These are phyloP conservation scores for Drosophila prolongata DNA, from an alignment of 2,888 invertebrate genomes.

Conservation along the genomic window DNA sequence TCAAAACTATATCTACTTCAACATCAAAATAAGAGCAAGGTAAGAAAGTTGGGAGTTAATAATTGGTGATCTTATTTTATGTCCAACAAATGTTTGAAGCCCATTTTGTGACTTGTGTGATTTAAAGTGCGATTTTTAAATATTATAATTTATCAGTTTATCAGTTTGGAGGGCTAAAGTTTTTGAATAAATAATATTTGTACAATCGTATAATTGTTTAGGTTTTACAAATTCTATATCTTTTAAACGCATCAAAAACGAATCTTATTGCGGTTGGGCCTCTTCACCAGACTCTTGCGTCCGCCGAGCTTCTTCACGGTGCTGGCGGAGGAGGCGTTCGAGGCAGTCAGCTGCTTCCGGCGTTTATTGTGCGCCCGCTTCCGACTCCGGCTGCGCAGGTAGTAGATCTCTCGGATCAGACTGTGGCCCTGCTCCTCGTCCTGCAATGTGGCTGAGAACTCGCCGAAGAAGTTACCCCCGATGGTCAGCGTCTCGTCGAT, in stretches of 20 bases:
- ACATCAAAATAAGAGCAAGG: too few species aligned
- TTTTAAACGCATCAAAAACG: constrained; percentile 39
- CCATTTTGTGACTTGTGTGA: too few species aligned
- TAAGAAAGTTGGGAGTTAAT: too few species aligned
- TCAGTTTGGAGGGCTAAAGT: too few species aligned
- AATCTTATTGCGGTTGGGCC: constrained; percentile 74
- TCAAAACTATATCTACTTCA: too few species aligned
- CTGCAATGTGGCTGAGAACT: constrained; percentile 79
- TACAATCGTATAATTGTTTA: not conserved
- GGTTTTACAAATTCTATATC: not conserved
- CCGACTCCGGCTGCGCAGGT: constrained; percentile 63
- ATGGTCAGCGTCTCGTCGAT: constrained; percentile 81
- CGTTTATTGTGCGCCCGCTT: constrained; percentile 45
- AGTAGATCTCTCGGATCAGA: constrained; percentile 75
- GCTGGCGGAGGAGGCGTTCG: constrained; percentile 13
- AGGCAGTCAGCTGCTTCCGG: constrained; percentile 33
- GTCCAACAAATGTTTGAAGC: too few species aligned
- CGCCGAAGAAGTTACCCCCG: constrained; percentile 82
- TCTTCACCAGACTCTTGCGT: constrained; percentile 65
- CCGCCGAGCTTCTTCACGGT: constrained; percentile 42
- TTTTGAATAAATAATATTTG: constrained; percentile 2
- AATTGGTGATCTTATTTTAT: too few species aligned
- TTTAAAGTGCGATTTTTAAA: too few species aligned
- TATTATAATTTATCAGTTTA: not conserved
- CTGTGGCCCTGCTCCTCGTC: constrained; percentile 79